These are phyloP conservation scores for Leucosticte australis DNA, from an alignment of 2,113 vertebrate species.

Conservation along the genomic window DNA sequence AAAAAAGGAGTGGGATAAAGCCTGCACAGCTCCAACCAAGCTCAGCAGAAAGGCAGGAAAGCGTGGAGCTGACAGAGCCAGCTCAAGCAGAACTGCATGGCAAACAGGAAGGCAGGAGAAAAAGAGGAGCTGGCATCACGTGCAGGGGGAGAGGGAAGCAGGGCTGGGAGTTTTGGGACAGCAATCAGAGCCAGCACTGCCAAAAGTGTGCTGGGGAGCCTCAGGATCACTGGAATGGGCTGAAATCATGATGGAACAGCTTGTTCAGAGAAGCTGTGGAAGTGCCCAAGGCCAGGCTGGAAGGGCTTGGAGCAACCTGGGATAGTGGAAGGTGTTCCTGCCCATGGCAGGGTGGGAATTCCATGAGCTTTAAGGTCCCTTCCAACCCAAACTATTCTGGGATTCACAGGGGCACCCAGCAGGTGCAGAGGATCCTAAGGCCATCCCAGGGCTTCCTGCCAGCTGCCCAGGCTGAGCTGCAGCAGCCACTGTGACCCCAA, in stretches of 20 bases:
- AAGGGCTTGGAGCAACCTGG: not conserved
- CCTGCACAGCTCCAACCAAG: not conserved
- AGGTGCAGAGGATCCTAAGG: not conserved
- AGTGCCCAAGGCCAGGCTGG: fast-evolving
- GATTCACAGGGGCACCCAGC: fast-evolving
- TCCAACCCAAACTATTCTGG: not conserved
- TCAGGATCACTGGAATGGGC: not conserved
- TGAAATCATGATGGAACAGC: not conserved
- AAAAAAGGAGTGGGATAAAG: not conserved
- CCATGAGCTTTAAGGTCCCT: not conserved
- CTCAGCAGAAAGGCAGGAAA: constrained; percentile 7
- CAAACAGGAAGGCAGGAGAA: not conserved
- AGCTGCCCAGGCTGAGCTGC: not conserved
- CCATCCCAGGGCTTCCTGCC: not conserved
- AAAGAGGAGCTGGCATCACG: not conserved
- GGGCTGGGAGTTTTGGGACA: not conserved
- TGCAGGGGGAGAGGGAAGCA: not conserved
- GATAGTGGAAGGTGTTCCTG: not conserved
- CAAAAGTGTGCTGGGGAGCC: not conserved
- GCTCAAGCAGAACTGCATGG: not conserved
- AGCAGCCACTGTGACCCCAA: not conserved
- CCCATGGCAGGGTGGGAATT: not conserved
- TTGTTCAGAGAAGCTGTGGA: not conserved
- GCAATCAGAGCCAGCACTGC: not conserved
- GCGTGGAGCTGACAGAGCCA: not conserved